Evolutionary conservation across 1,140 invertebrate genomes (phyloP), one percentile per base, ranked within the genome.

Genomic region (Panonychus citri): DNA sequence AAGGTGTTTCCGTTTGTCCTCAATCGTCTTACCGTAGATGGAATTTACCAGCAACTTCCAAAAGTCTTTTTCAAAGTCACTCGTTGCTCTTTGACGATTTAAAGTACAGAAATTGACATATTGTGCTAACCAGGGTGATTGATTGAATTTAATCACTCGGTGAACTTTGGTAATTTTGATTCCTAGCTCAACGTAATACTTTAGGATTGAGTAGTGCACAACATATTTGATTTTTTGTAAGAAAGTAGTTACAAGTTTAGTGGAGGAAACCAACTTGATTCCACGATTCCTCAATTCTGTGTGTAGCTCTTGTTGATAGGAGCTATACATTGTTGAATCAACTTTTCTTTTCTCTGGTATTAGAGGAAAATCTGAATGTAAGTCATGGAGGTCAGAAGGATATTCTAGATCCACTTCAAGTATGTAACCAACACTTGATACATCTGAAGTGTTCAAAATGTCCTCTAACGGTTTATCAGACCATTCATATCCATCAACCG

Each of bases 1-100:
- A 21, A 4, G 64, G 60, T 66, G 60, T 55, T 73, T 72, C 56
- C 66, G 63, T 17, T 71, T 62, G 65, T 73, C 73, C 64, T 74
- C 71, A 64, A 72, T 72, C 1, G 68, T 69, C 66, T 72, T 73
- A 1, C 70, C 72, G 63, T 69, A 74, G 15, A 71, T 62, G 3
- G 66, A 61, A 63, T 74, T 74, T 59, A 71, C 71, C 58, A 73
- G 66, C 55, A 74, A 57, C 55, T 67, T 67, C 52, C 59, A 65
- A 21, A 67, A 66, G 57, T 66, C 59, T 62, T 63, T 63, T 57
- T 67, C 61, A 60, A 66, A 66, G 48, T 62, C 58, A 59, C 60
- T 64, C n/a, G 50, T 62, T 46, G 62, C 61, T 57, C 61, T 46
- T 59, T 53, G 57, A 54, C 61, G 55, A 21, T 58, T 56, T 50